Percentiles rank a stretch among this genome's conserved stretches.
Conservation (phyloP, 2,888 invertebrate genomes). For the Augochlorella aurata region DNA sequence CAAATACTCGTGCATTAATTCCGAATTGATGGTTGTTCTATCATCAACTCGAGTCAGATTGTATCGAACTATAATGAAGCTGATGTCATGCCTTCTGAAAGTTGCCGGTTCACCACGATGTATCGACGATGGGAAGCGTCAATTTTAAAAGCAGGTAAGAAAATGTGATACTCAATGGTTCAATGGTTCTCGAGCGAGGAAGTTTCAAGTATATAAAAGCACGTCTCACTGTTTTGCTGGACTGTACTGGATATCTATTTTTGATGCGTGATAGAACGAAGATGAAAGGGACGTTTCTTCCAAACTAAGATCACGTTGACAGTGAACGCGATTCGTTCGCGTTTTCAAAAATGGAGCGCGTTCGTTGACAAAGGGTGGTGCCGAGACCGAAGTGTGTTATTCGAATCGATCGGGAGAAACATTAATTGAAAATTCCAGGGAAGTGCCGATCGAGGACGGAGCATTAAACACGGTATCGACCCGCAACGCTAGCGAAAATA, state of each 20-base stretch:
- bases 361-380: background rate
- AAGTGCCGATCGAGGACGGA: background rate
- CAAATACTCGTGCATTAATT: background rate
- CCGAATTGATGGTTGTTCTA: background rate
- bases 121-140: background rate
- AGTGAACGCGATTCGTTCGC: background rate
- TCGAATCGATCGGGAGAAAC: background rate
- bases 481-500: background rate
- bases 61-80: background rate
- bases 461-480: background rate
- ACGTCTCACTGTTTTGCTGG: background rate
- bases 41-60: background rate
- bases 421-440: too few relatives aligned
- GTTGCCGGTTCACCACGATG: background rate
- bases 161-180: background rate
- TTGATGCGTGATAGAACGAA: background rate
- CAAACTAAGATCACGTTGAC: background rate
- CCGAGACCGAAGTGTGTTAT: background rate
- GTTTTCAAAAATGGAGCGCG: background rate
- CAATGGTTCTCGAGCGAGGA: background rate
- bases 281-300: background rate
- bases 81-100: background rate
- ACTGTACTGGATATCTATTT: background rate
- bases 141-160: background rate
- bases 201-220: background rate